Conservation (phyloP, 2,113 vertebrate species). For the Macrotus californicus region DNA sequence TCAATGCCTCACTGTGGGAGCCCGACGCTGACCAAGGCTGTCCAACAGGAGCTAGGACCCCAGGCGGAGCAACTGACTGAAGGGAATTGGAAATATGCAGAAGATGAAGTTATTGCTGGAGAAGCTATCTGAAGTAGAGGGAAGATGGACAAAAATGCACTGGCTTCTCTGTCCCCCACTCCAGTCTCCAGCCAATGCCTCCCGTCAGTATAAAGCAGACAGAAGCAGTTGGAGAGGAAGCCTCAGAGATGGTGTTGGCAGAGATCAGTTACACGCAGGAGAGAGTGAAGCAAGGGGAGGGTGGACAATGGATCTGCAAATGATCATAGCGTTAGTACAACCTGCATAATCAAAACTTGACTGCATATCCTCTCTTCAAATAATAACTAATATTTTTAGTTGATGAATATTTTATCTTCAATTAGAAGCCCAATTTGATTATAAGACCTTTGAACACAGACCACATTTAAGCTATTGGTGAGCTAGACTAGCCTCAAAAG, state of each 20-base stretch:
- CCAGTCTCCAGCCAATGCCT: neutral
- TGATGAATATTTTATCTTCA: neutral
- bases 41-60: neutral
- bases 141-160: neutral
- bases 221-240: neutral
- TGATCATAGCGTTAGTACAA: neutral
- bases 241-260: neutral
- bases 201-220: neutral
- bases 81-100: neutral
- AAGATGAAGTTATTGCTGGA: neutral
- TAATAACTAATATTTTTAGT: neutral
- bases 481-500: neutral
- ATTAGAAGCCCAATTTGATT: neutral
- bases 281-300: neutral
- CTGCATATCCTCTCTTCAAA: neutral
- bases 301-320: neutral
- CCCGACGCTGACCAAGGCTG: neutral
- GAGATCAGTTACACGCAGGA: neutral
- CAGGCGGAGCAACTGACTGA: neutral
- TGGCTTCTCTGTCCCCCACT: neutral
- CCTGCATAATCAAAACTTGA: neutral
- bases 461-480: neutral
- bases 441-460: neutral
- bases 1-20: neutral
- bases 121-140: neutral